Evolutionary conservation across 1,140 invertebrate genomes (phyloP), one percentile per base, ranked within the genome.

Genomic region (Drosophila insularis): DNA sequence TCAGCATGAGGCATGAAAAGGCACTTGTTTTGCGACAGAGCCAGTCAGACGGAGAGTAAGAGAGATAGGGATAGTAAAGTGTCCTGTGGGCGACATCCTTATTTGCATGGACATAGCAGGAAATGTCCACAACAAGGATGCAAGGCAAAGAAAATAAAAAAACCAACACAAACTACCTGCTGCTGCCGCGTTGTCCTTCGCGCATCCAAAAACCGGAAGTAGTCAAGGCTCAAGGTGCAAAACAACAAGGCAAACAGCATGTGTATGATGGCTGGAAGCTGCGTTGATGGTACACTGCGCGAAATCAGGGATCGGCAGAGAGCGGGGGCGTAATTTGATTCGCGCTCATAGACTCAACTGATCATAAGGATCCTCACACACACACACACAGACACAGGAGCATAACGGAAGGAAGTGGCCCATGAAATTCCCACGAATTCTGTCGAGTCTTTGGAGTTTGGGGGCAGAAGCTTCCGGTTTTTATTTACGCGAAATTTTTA

Each of bases 211-310:
- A 86, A 86, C 81, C 81, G 81, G 81, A 86, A 86, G 82, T 86
- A 81, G 81, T 76, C 81, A 86, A 87, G 81, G 81, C 81, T 89
- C 81, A 89, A 89, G 81, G 81, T 86, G 81, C 81, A 87, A 86
- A 74, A 71, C 79, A 86, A 78, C 65, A 63, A 65, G 37, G 74
- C 74, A 62, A 50, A 62, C 56, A 67, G 71, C 81, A 84, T 84
- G 81, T 86, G 81, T 73, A 78, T 86, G 78, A 81, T 86, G 81
- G 53, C 74, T 78, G 72, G 58, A 75, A 54, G 62, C 31, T 56
- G 63, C 11, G 32, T 35, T 8, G 32, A 35, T 35, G 32, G 32
- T 35, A 8, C 32, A 35, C 32, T 11, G 10, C 4, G 27, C 27
- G 32, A 50, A 50, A 50, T 50, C 8, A 53, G 58, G 72, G 5